Conservation (phyloP, 2,797 vertebrate genomes). For the Sebastes reedi region DNA sequence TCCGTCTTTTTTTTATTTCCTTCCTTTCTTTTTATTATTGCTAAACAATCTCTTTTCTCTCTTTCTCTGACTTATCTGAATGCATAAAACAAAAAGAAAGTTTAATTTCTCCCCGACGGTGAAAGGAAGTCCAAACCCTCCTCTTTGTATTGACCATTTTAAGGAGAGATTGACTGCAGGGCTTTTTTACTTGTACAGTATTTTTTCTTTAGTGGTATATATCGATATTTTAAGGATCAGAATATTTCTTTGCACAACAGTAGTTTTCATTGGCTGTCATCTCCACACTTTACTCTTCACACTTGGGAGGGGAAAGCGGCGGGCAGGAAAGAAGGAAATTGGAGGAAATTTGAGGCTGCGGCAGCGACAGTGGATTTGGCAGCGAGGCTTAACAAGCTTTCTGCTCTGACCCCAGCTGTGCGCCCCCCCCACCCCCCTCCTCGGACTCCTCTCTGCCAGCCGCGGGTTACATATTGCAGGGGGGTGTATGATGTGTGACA, state of each 20-base stretch:
- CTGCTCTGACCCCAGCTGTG: conserved; percentile 28
- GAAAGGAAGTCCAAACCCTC: no score
- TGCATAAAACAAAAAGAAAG: not conserved
- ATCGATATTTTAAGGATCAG: not conserved
- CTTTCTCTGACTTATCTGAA: not conserved
- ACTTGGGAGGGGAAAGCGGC: not conserved
- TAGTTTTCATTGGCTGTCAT: not conserved
- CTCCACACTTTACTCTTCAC: not conserved
- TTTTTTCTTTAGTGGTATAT: not conserved
- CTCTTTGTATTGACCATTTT: not conserved
- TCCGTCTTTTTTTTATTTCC: no score
- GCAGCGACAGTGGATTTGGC: not conserved
- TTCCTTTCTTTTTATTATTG: not conserved
- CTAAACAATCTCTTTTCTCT: no score
- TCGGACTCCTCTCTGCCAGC: not conserved
- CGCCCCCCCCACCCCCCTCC: not conserved
- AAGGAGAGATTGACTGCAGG: not conserved
- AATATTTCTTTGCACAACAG: not conserved
- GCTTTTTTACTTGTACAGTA: not conserved
- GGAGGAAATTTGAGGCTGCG: not conserved
- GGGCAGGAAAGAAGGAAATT: not conserved
- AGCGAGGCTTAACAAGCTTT: conserved; percentile 41
- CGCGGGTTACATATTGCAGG: conserved; percentile 21
- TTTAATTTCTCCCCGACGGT: not conserved
- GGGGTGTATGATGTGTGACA: conserved; percentile 67